Percentiles rank a stretch among this genome's conserved stretches.
Evolutionary conservation across 2,888 invertebrate species (phyloP).

Genomic region (Morpho deidamia): DNA sequence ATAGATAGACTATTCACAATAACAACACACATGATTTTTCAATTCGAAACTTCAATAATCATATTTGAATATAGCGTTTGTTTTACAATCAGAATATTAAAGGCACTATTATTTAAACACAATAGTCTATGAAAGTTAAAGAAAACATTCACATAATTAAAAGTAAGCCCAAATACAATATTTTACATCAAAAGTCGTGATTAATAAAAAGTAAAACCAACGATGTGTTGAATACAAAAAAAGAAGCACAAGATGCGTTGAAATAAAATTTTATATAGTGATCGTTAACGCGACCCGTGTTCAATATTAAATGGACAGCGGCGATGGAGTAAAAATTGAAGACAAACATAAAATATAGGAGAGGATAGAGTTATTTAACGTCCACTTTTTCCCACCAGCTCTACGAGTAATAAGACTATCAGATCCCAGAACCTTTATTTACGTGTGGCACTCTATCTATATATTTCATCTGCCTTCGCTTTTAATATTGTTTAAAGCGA

Average conservation of each 20-base stretch:
- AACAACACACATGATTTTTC: too few species aligned
- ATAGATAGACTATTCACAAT: too few species aligned
- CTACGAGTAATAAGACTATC: too few species aligned
- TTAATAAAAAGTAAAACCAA: conserved; percentile 68
- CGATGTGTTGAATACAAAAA: conserved; percentile 65
- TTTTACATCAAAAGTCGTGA: conserved; percentile 38
- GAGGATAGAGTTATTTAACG: neutral
- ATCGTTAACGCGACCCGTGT: conserved; percentile 69
- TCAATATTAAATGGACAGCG: conserved; percentile 72
- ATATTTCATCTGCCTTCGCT: too few species aligned
- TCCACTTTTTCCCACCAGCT: neutral
- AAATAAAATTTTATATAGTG: conserved; percentile 76
- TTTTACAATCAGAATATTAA: too few species aligned
- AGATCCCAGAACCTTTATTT: too few species aligned
- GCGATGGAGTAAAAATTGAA: conserved; percentile 73
- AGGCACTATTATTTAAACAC: too few species aligned
- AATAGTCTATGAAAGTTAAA: neutral
- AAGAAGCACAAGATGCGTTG: conserved; percentile 55
- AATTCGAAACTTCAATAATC: too few species aligned
- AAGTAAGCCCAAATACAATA: conserved; percentile 25
- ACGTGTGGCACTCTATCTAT: too few species aligned
- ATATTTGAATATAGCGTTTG: too few species aligned
- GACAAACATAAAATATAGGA: conserved; percentile 52
- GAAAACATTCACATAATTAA: conserved; percentile 2
- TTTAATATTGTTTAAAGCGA: too few species aligned